These are phyloP conservation scores for Drosophila bifasciata DNA, from an alignment of 1,140 invertebrate species.

Conservation along the genomic window DNA sequence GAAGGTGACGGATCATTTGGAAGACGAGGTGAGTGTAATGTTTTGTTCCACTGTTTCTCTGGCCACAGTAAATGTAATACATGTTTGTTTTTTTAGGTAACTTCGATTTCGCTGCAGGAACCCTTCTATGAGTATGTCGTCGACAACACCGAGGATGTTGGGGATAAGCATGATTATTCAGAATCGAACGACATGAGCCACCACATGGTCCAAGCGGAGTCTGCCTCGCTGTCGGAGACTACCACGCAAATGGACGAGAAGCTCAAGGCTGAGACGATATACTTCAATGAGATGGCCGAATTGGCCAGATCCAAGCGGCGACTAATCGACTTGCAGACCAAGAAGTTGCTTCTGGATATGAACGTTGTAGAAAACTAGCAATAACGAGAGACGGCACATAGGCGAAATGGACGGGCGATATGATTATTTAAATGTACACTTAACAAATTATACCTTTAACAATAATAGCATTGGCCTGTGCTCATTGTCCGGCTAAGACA, in stretches of 20 bases:
- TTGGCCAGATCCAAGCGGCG: constrained; percentile 70
- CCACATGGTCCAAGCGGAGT: constrained; percentile 40
- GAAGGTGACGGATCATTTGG: constrained; percentile 67
- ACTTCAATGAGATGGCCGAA: constrained; percentile 80
- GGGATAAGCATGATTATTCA: constrained; percentile 39
- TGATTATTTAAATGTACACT: constrained; percentile 15
- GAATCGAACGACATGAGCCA: constrained; percentile 47
- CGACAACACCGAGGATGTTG: constrained; percentile 59
- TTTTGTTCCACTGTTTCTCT: neutral
- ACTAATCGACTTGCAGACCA: constrained; percentile 72
- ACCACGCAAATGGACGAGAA: constrained; percentile 73
- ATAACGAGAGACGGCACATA: neutral
- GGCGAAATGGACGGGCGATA: constrained; percentile 23
- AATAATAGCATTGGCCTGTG: neutral
- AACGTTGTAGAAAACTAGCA: constrained; percentile 60
- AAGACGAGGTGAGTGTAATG: constrained; percentile 60
- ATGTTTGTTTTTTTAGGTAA: constrained; percentile 38
- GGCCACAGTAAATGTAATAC: too few relatives aligned
- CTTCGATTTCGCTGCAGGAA: constrained; percentile 55
- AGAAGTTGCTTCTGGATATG: constrained; percentile 68
- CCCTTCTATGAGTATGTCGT: constrained; percentile 73
- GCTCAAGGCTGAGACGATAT: constrained; percentile 77
- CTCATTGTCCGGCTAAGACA: neutral
- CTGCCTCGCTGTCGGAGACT: constrained; percentile 44
- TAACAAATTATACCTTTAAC: constrained; percentile 22